phyloP scores from a whole-genome alignment of 2,797 vertebrate species.

The Ataeniobius toweri region DNA sequence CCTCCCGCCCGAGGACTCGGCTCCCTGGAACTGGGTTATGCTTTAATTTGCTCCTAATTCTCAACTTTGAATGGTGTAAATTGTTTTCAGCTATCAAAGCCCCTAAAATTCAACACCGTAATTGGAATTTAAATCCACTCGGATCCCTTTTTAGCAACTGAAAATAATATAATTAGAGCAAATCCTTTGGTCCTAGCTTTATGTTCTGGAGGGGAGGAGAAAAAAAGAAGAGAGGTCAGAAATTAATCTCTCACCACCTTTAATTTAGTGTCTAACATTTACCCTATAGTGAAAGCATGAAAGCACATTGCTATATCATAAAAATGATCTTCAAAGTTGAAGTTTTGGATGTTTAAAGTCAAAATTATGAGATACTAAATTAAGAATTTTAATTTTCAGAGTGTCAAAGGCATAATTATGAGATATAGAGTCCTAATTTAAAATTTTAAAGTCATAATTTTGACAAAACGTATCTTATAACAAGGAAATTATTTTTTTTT shows the following conservation, averaged over 20 bases:
- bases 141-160: constrained; percentile 65
- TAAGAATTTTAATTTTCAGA: not conserved
- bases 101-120: constrained; percentile 64
- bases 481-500: too few relatives aligned
- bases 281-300: constrained; percentile 43
- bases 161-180: constrained; percentile 75
- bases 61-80: constrained; percentile 70
- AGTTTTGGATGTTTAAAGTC: not conserved
- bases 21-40: constrained; percentile 69
- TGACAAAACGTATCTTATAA: not conserved
- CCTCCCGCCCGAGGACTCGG: constrained; percentile 60
- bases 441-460: not conserved
- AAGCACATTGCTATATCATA: not conserved
- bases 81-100: constrained; percentile 72
- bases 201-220: not conserved
- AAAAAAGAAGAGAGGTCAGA: constrained; percentile 25
- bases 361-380: not conserved
- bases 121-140: constrained; percentile 72
- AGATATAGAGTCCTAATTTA: not conserved
- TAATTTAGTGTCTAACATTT: constrained; percentile 38
- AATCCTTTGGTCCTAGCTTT: constrained; percentile 49
- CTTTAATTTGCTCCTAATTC: constrained; percentile 74
- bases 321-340: not conserved
- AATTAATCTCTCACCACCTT: constrained; percentile 34
- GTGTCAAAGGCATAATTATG: not conserved